Base-by-base conservation (phyloP, 2,888 invertebrate species). In the Drosophila macrospina region DNA sequence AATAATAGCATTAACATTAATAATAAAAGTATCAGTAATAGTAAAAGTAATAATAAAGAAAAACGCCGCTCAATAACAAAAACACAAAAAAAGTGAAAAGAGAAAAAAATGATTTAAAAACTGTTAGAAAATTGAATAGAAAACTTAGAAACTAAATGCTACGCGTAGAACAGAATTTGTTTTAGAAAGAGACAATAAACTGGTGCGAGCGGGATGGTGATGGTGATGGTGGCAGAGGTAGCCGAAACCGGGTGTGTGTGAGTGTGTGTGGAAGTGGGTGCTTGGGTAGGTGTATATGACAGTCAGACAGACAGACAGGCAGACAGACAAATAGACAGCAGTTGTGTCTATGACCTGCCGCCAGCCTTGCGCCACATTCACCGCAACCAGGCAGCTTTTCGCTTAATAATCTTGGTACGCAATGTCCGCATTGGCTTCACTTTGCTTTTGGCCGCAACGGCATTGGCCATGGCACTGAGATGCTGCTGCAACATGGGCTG, bases 391-490 rank as follows among this genome's bases (percentile, higher is more conserved):
- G 91, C 76, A 8, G 91, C 83, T 68, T 92, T 92, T 20, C 92
- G 89, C 70, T 92, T 92, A 47, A 92, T 92, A 48, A 92, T 90
- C 79, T 92, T 92, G 59, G 91, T 91, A 26, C 92, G 91, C 50
- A 92, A 62, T 50, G 88, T 90, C 20, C 91, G 88, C 64, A 91
- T 52, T 0, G 90, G 85, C 71, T 91, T 92, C 63, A 88, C 79
- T 63, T 90, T 92, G 69, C 89, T 91, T 78, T 47, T 74, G 87
- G 72, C 56, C 48, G 77, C 50, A 57, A 77, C 62, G 48, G 61
- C 45, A 48, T 62, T 69, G 7, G 30, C 69, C 78, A 76, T 77
- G 4, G 68, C 67, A 20, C 54, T 75, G 2, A 86, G 62, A 15
- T 69, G 72, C 41, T 75, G 70, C 20, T 76, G 66, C 41, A 76